Evolutionary conservation across 1,140 invertebrate genomes (phyloP), one percentile per base, ranked within the genome.

Genomic region (Nephotettix cincticeps): DNA sequence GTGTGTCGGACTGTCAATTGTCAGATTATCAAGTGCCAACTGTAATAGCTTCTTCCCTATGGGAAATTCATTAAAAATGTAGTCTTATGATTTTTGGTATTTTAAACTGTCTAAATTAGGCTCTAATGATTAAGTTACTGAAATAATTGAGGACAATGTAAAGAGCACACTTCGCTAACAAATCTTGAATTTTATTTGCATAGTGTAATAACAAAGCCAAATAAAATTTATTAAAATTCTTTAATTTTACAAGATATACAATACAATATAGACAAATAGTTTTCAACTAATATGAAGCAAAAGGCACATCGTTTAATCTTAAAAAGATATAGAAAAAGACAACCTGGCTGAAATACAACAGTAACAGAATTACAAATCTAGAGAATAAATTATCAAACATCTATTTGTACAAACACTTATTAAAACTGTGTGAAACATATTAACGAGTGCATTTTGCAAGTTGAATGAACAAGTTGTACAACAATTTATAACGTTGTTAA

Each of bases 381-480:
- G n/a, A n/a, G n/a, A n/a, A n/a, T n/a, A 13, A 40, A 19, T 13
- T 45, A 68, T 45, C 21, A 27, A 36, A 27, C 29, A 30, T 19
- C 29, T 68, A 51, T 68, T 68, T 51, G 30, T 36, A 17, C 4
- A 69, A 25, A 13, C 19, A 28, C 21, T 54, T 43, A 68, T 68
- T 27, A 25, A 36, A 43, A 27, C 14, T 11, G 47, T 51, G 47
- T 51, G 47, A 51, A 51, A 51, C 19, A n/a, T 51, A 4, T 36
- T 51, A 51, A 51, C 47, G 47, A 51, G 47, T 51, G 47, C 47
- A 11, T 9, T 51, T 51, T 51, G 47, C 47, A 51, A 51, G 14
- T 14, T 36, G 4, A 14, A 4, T 36, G 14, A 6, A 36, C 32
- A 36, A 36, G 32, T 36, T 36, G 4, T 6, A 36, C 32, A 36